Evolutionary conservation across 2,888 invertebrate genomes (phyloP).

Genomic region (Watsonalla cultraria): DNA sequence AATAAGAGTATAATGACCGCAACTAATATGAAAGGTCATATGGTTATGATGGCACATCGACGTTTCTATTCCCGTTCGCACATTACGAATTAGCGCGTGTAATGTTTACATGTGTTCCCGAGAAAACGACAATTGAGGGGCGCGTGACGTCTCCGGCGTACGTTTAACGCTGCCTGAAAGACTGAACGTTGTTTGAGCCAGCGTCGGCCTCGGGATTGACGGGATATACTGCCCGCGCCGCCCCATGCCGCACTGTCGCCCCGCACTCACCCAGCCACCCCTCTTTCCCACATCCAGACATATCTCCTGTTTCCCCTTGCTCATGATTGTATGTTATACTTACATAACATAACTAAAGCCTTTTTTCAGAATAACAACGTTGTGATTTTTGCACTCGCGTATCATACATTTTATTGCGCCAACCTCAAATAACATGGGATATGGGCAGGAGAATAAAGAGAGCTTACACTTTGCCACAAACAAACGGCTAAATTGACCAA

Average conservation of each 20-base stretch:
- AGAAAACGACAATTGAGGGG: constrained; percentile 26
- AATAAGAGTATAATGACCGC: no score
- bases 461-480: no score
- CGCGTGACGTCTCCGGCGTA: constrained; percentile 32
- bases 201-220: constrained; percentile 40
- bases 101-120: constrained; percentile 21
- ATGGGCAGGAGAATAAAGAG: no score
- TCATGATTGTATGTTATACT: background rate
- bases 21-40: no score
- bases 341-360: background rate
- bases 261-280: constrained; percentile 22
- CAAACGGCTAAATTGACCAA: no score
- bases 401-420: background rate
- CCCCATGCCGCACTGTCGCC: constrained; percentile 44
- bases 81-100: constrained; percentile 16
- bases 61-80: constrained; percentile 7
- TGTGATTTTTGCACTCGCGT: background rate
- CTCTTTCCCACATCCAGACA: constrained; percentile 18
- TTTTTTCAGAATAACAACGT: background rate
- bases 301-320: constrained; percentile 14
- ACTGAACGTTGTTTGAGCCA: constrained; percentile 63
- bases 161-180: constrained; percentile 51
- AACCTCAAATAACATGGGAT: no score
- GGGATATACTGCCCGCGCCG: constrained; percentile 42
- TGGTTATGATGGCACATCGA: background rate